Evolutionary conservation across 2,888 invertebrate genomes (phyloP).

Genomic region (Chrysotoxum bicinctum): DNA sequence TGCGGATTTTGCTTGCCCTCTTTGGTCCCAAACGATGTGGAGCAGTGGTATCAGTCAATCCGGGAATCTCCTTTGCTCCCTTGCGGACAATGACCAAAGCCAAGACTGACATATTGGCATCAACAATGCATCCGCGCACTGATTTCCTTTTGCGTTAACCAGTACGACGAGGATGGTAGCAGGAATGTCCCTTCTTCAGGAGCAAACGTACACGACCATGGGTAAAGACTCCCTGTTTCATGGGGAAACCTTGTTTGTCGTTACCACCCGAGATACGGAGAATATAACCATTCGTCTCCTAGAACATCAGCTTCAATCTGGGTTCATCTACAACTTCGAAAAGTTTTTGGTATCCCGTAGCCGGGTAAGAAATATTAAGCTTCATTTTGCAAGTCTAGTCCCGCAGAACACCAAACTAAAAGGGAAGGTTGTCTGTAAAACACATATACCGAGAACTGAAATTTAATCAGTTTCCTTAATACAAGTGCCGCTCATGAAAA

Average conservation of each 20-base stretch:
- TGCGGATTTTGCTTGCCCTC: slow-evolving; percentile 97
- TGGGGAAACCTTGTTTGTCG: slow-evolving; percentile 99
- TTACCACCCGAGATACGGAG: slow-evolving; percentile 98
- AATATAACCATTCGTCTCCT: slow-evolving; percentile 99
- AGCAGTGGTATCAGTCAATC: slow-evolving; percentile 95
- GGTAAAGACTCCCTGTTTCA: slow-evolving; percentile 99
- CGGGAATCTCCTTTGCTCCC: slow-evolving; percentile 97
- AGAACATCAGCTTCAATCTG: slow-evolving; percentile 89
- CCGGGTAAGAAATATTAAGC: too few species aligned
- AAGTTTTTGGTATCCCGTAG: too few species aligned
- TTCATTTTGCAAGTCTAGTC: too few species aligned
- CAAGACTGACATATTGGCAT: slow-evolving; percentile 97
- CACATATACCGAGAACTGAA: too few species aligned
- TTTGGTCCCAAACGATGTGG: slow-evolving; percentile 98
- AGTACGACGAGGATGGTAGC: slow-evolving; percentile 96
- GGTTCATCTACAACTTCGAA: too few species aligned
- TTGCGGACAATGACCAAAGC: slow-evolving; percentile 97
- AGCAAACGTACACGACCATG: slow-evolving; percentile 97
- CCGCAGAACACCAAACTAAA: too few species aligned
- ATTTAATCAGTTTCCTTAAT: too few species aligned
- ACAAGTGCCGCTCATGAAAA: too few species aligned
- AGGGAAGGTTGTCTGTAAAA: too few species aligned
- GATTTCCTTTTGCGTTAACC: slow-evolving; percentile 99
- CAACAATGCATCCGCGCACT: slow-evolving; percentile 99
- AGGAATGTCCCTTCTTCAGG: slow-evolving; percentile 97